Conservation (phyloP, 1,140 invertebrate species). For the Lordiphosa collinella region DNA sequence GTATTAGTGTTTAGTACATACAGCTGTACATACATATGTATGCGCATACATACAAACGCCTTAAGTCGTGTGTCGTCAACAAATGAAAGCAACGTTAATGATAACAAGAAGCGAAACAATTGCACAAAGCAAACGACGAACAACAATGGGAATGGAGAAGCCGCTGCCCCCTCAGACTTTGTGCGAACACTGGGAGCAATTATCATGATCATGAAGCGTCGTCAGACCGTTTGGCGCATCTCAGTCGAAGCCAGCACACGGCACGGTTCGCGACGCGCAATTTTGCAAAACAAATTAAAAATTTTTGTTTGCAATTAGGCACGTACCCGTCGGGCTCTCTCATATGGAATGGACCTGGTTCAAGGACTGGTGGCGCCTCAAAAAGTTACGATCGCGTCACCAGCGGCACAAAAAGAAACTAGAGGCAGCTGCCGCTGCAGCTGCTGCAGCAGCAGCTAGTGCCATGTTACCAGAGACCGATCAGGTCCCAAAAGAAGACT, state of each 20-base stretch:
- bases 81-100: slow-evolving; percentile 20
- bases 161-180: not conserved
- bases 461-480: not conserved
- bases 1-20: slow-evolving; percentile 5
- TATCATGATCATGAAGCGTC: too few species aligned
- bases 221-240: too few species aligned
- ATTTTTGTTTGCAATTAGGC: not conserved
- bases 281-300: not conserved
- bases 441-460: slow-evolving; percentile 6
- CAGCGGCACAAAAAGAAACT: slow-evolving; percentile 81
- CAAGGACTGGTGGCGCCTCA: slow-evolving; percentile 88
- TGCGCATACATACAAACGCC: not conserved
- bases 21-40: not conserved
- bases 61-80: slow-evolving; percentile 31
- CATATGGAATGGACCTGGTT: slow-evolving; percentile 87
- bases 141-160: slow-evolving; percentile 2
- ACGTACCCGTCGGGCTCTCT: not conserved
- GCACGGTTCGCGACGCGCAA: not conserved
- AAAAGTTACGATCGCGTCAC: slow-evolving; percentile 82
- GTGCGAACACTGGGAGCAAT: not conserved
- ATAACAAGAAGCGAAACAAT: slow-evolving; percentile 26
- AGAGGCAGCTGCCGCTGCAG: slow-evolving; percentile 57
- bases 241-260: not conserved
- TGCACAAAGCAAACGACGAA: not conserved
- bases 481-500: not conserved